Base-by-base conservation (phyloP, 2,888 invertebrate genomes). In the Coelopa pilipes region DNA sequence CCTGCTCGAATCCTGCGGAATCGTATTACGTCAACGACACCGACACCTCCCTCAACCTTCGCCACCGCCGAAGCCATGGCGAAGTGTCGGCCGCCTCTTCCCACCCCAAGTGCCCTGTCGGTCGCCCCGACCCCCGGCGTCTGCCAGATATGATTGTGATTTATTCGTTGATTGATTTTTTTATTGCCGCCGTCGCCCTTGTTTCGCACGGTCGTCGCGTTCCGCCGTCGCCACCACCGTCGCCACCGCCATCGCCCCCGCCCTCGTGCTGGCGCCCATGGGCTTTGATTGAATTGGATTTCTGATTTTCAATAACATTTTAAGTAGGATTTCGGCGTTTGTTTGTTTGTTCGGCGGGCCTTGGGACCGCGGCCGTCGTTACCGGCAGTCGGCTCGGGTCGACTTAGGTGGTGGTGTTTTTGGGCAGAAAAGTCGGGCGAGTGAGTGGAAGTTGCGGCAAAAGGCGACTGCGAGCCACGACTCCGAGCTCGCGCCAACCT, bases 111-210 rank as follows among this genome's bases (percentile, higher is more conserved):
- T n/a, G 24, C 15, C 19, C 1, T 17, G 57, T 17, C 34, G 19
- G 7, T 57, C 45, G 13, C 46, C 57, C 1, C 15, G 17, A 12
- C 47, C 59, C 21, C 19, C 46, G 49, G 19, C 50, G 24, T 50
- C 21, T 66, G 57, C 19, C 59, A 15, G 69, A 59, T 59, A 69
- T 59, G 71, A 7, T 34, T 34, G 57, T 62, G 73, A 65, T 74
- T 74, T 73, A 68, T 76, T 75, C 59, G 55, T 76, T 74, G 75
- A 76, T 75, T 75, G 75, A 72, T 73, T 75, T 75, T 73, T 74
- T 63, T 69, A n/a, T 72, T 73, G 68, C 34, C 34, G 34, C 19
- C 53, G 73, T 59, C 17, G 55, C n/a, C 68, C 34, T 19, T 68
- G 21, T 66, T 70, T 17, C 17, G 71, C 59, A 21, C 70, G 74